A percentile compares a stretch with the other conserved stretches of the same genome.
Evolutionary conservation across 2,113 vertebrate species (phyloP).

Genomic region (Bombycilla garrulus): DNA sequence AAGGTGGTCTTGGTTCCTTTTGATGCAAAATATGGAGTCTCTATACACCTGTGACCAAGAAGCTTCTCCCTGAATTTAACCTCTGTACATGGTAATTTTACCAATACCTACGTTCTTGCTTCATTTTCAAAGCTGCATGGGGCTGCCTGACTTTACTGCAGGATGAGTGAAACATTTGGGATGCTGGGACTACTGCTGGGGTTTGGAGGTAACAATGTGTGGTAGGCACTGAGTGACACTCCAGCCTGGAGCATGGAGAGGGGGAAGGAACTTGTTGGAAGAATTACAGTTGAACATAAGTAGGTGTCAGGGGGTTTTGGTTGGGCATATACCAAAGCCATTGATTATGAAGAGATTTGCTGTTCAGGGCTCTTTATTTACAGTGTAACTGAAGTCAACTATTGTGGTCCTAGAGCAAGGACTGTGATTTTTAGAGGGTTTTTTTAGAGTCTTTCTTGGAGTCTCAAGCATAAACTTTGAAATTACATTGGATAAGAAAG

Average conservation of each 20-base stretch:
- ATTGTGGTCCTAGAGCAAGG: conserved; percentile 1
- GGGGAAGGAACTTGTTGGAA: neutral
- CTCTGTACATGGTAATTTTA: neutral
- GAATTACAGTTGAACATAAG: neutral
- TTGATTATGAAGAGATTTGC: conserved; percentile 59
- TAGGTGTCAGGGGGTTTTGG: neutral
- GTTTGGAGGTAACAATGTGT: neutral
- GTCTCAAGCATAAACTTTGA: conserved; percentile 42
- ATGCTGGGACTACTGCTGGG: neutral
- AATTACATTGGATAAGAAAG: conserved; percentile 43
- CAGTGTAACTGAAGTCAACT: conserved; percentile 57
- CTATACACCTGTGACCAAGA: neutral
- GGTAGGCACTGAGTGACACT: too few relatives aligned
- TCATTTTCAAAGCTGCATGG: neutral
- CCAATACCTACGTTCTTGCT: neutral
- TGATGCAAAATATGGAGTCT: neutral
- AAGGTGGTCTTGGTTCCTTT: neutral
- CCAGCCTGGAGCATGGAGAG: neutral
- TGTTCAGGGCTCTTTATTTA: conserved; percentile 42
- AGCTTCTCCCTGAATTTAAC: neutral
- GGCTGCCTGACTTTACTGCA: neutral
- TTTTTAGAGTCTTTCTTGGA: conserved; percentile 8
- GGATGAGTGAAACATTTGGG: neutral
- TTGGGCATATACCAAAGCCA: conserved; percentile 14
- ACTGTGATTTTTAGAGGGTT: neutral